Conservation (phyloP, 2,797 vertebrate species). For the Chaenodraco wilsoni region DNA sequence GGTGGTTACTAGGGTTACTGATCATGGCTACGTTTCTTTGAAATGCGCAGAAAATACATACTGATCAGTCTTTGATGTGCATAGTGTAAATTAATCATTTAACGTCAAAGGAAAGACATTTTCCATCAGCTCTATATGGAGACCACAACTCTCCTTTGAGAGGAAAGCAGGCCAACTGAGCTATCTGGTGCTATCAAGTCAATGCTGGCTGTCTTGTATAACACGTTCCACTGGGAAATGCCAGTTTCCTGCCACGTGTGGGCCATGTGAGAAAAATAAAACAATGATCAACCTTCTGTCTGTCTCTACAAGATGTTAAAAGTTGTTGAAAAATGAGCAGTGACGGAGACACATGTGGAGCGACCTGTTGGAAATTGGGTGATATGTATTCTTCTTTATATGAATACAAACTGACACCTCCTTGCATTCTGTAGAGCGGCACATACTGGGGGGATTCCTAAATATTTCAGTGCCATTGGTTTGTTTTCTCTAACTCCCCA, state of each 20-base stretch:
- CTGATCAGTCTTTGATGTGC: constrained; percentile 7
- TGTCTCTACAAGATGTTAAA: constrained; percentile 10
- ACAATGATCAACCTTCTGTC: constrained; percentile 14
- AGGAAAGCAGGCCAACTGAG: constrained; percentile 43
- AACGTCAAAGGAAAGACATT: constrained; percentile 13
- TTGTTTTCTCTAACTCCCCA: constrained; percentile 40
- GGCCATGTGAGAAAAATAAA: constrained; percentile 32
- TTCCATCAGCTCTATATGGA: not conserved
- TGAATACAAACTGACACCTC: not conserved
- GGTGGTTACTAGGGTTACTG: constrained; percentile 55
- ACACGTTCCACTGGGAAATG: constrained; percentile 55
- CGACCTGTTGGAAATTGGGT: not conserved
- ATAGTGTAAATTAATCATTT: constrained; percentile 37
- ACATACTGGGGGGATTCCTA: constrained; percentile 27
- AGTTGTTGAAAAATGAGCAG: constrained; percentile 1
- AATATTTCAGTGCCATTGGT: constrained; percentile 54
- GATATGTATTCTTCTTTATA: constrained; percentile 16
- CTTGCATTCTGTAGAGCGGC: constrained; percentile 7
- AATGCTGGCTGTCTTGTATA: constrained; percentile 59
- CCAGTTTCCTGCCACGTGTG: constrained; percentile 33
- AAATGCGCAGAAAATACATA: constrained; percentile 27
- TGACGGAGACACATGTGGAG: not conserved
- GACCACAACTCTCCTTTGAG: constrained; percentile 38
- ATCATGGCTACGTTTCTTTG: constrained; percentile 9
- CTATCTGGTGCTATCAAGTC: constrained; percentile 42